Evolutionary conservation across 2,113 vertebrate species (phyloP), one percentile per base, ranked within the genome.

Genomic region (Nothoprocta pentlandii): DNA sequence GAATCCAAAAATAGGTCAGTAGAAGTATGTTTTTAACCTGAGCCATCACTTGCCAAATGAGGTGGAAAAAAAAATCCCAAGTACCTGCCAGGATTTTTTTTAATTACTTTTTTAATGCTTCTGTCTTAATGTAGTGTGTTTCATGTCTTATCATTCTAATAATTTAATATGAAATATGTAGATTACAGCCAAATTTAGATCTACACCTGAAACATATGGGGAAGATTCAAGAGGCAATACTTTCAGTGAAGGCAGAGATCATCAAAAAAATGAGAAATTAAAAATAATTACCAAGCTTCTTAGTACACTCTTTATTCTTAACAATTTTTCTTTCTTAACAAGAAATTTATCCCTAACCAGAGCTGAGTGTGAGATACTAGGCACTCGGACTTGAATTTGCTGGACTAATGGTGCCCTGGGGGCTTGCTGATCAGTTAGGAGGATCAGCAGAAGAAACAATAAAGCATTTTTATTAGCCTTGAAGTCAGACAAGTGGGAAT

Each of bases 381-480:
- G 81, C 94, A 67, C 13, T 90, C 51, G 12, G 30, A 51, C 19
- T 20, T 89, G 94, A 68, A 81, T 94, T 94, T 62, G 56, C 87
- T 82, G 79, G n/a, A 46, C 79, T 96, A 85, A 94, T 46, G 90
- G 47, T 94, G 70, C 94, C 80, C 90, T 69, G 39, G 89, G 88
- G 96, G 80, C 32, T 92, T 97, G 63, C 92, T 95, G 56, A 85
- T 83, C 67, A 87, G 53, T 85, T 85, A 94, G 79, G 87, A 97
- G 90, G 56, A 96, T 97, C 93, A 96, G 95, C 81, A 96, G 79
- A 88, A 96, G 75, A 94, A 96, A 97, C 73, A 97, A 87, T 95
- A 96, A 97, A 94, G 66, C 82, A 93, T 87, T 96, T 97, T 97
- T 93, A 96, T 97, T 97, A 90, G 34, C 81, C 87, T 97, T 96